Evolutionary conservation across 2,113 vertebrate species (phyloP).

Genomic region (Paratilapia polleni): DNA sequence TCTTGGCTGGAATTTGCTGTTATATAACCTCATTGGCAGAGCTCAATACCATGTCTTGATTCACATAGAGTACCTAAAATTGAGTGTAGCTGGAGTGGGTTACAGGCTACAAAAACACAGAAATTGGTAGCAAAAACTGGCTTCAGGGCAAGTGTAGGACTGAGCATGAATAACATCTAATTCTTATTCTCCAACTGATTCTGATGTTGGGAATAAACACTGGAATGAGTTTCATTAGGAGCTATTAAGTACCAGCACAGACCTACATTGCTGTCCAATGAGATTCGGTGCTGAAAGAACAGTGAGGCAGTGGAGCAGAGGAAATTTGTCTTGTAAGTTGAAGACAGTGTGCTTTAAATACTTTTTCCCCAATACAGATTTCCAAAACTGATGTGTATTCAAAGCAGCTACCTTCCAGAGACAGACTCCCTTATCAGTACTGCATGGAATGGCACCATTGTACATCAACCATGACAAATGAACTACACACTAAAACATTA

Average conservation of each 20-base stretch:
- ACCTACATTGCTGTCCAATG: neutral
- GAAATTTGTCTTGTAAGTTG: conserved; percentile 8
- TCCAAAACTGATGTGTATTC: conserved; percentile 5
- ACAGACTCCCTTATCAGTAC: conserved; percentile 42
- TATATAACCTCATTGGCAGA: conserved; percentile 57
- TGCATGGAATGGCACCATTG: conserved; percentile 34
- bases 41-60: conserved; percentile 17
- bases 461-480: conserved; percentile 47
- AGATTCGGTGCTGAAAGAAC: neutral
- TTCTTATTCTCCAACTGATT: neutral
- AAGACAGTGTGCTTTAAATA: neutral
- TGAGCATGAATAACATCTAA: neutral
- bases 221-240: conserved; percentile 1
- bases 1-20: conserved; percentile 31
- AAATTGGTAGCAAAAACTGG: neutral
- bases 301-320: conserved; percentile 16
- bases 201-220: neutral
- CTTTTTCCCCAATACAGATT: neutral
- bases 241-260: neutral
- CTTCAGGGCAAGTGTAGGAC: neutral
- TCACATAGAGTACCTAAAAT: conserved; percentile 20
- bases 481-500: conserved; percentile 38
- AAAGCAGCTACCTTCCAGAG: conserved; percentile 26
- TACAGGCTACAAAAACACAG: neutral
- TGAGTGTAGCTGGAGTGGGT: neutral